Evolutionary conservation across 2,888 invertebrate species (phyloP), one percentile per base, ranked within the genome.

Genomic region (Microctonus brassicae): DNA sequence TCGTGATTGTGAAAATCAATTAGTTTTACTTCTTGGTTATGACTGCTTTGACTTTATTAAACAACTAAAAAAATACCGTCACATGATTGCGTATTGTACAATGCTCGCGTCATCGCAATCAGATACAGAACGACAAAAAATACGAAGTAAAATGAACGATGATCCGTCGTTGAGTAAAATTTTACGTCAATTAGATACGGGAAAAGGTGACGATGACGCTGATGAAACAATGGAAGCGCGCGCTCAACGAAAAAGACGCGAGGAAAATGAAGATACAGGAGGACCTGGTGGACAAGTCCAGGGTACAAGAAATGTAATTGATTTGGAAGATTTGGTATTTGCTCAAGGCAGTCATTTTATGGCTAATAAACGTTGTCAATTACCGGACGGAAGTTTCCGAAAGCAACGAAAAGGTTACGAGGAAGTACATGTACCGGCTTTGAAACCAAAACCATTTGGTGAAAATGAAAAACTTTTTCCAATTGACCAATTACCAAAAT

Each of bases 1-100:
- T 86, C 89, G 98, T n/a, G 98, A 99, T 84, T 94, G 97, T 84
- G 99, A 99, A 90, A 99, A 98, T 89, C 95, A 97, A 83, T 91
- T 99, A 9, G 99, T 99, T 0, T 87, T 97, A 70, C 89, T 98
- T 20, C 90, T 99, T 9, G 99, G 99, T 0, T 98, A 97, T 79
- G 96, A 96, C 83, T 97, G 97, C 86, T 99, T 99, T 88, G 97
- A 98, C 82, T 97, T 99, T 80, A 98, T 99, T 75, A 97, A 97
- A 87, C 91, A 95, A 53, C 89, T 99, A 10, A 95, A 98, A 86
- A 96, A 97, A 81, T 92, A 96, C 81, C 89, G 96, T 26, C 93
- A 95, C 78, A 95, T 94, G 90, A 95, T 99, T 78, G 90, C 98
- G 4, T 98, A 97, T 88, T 99, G 99, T 87, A 99, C 98, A 0